Conservation (phyloP, 2,113 vertebrate genomes). For the Ondatra zibethicus region DNA sequence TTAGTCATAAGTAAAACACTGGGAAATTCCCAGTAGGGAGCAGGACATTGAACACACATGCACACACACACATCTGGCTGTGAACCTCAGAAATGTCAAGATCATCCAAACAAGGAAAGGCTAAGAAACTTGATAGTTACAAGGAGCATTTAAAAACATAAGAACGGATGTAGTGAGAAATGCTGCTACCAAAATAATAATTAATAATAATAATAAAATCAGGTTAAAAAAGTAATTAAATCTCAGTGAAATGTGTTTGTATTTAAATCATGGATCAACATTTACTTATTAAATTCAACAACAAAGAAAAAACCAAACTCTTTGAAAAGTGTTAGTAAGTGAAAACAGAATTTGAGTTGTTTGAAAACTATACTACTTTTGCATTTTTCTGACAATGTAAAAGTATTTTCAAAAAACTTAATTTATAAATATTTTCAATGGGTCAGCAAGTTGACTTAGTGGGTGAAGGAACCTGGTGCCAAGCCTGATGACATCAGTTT, state of each 20-base stretch:
- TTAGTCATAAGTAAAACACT: neutral
- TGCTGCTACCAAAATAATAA: neutral
- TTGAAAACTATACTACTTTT: neutral
- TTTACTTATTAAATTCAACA: neutral
- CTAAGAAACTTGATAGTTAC: neutral
- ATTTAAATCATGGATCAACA: neutral
- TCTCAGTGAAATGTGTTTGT: neutral
- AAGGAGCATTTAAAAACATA: neutral
- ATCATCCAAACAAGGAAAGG: neutral
- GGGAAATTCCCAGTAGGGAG: neutral
- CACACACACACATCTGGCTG: neutral
- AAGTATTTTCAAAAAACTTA: neutral
- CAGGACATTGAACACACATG: neutral
- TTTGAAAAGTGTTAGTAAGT: neutral
- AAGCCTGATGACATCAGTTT: neutral
- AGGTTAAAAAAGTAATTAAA: neutral
- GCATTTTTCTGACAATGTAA: neutral
- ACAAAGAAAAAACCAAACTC: too few species aligned
- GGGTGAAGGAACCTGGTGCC: neutral
- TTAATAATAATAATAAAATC: neutral
- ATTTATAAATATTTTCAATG: neutral
- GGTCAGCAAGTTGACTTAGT: neutral
- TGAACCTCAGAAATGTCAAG: neutral
- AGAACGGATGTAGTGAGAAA: too few species aligned
- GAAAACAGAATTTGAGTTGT: neutral